Conservation (phyloP, 2,113 vertebrate genomes). For the Lepisosteus oculatus region DNA sequence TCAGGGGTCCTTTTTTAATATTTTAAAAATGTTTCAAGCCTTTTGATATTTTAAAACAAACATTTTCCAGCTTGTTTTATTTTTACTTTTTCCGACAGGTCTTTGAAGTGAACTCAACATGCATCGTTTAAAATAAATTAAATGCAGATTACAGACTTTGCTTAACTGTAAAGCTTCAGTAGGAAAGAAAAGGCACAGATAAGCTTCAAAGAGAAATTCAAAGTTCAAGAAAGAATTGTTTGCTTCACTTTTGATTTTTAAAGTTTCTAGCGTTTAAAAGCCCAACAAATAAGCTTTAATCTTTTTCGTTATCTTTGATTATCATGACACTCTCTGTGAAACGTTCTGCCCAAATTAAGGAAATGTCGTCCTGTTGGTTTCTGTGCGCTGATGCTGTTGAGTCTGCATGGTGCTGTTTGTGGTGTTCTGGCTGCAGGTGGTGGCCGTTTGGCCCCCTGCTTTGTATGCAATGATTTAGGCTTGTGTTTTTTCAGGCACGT, state of each 20-base stretch:
- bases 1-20: too few relatives aligned
- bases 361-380: background rate
- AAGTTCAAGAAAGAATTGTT: background rate
- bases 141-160: slow-evolving; percentile 1
- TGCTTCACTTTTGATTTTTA: too few relatives aligned
- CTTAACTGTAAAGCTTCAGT: background rate
- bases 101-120: background rate
- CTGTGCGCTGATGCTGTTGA: background rate
- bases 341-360: background rate
- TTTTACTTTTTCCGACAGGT: background rate
- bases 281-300: too few relatives aligned
- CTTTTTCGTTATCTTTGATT: too few relatives aligned
- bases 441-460: slow-evolving; percentile 9
- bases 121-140: background rate
- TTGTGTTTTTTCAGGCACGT: slow-evolving; percentile 5
- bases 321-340: too few relatives aligned
- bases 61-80: too few relatives aligned
- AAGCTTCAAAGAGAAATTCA: background rate
- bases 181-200: background rate
- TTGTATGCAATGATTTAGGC: slow-evolving; percentile 1
- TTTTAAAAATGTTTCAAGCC: too few relatives aligned
- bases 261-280: too few relatives aligned
- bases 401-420: background rate
- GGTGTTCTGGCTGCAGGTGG: slow-evolving; percentile 17
- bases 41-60: too few relatives aligned